A percentile compares a stretch with the other conserved stretches of the same genome.
Evolutionary conservation across 2,797 vertebrate genomes (phyloP).

Genomic region (Peromyscus aztecus): DNA sequence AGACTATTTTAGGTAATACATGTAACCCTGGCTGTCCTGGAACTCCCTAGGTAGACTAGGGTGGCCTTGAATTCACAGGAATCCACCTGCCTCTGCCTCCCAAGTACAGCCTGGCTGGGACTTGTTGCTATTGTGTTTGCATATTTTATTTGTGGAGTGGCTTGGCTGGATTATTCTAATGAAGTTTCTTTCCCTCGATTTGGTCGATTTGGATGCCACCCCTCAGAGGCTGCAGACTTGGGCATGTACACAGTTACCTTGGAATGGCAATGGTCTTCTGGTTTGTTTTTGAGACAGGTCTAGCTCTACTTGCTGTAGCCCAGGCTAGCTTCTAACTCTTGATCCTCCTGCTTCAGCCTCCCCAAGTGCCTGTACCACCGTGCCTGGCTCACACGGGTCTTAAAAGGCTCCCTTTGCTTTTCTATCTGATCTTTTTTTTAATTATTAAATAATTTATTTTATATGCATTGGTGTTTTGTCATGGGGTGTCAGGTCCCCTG

Average conservation of each 20-base stretch:
- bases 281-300: not conserved
- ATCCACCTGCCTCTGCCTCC: not conserved
- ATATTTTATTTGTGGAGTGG: not conserved
- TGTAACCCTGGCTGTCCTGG: not conserved
- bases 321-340: not conserved
- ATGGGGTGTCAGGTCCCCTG: not conserved
- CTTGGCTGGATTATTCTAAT: not conserved
- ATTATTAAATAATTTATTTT: not conserved
- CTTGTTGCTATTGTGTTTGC: not conserved
- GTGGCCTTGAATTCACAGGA: no score
- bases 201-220: not conserved
- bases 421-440: not conserved
- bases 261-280: not conserved
- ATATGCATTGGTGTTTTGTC: not conserved
- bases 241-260: not conserved
- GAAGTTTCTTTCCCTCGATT: not conserved
- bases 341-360: not conserved
- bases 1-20: not conserved
- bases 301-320: not conserved
- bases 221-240: not conserved
- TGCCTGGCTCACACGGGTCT: not conserved
- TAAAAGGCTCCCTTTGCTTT: not conserved
- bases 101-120: not conserved
- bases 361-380: no score
- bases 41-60: not conserved